Conservation (phyloP, 1,140 invertebrate genomes). For the Musca vetustissima region DNA sequence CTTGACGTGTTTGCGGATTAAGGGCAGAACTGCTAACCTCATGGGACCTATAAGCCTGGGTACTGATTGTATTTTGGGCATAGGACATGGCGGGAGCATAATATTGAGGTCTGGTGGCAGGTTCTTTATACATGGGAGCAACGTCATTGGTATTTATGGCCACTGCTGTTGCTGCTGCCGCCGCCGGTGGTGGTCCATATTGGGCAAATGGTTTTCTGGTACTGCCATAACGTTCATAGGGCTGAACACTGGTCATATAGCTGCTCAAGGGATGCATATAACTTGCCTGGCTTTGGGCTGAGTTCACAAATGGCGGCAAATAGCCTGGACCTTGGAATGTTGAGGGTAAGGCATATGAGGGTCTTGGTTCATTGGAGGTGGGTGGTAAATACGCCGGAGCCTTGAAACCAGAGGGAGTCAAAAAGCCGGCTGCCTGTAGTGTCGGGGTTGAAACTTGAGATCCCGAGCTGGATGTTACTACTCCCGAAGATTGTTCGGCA, state of each 20-base stretch:
- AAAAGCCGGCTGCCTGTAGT: neutral
- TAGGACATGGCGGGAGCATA: slow-evolving; percentile 46
- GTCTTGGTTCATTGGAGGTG: neutral
- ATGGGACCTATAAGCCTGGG: slow-evolving; percentile 3
- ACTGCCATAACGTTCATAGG: slow-evolving; percentile 40
- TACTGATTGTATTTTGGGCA: slow-evolving; percentile 24
- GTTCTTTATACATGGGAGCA: slow-evolving; percentile 47
- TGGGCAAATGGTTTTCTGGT: slow-evolving; percentile 19
- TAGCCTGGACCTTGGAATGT: slow-evolving; percentile 11
- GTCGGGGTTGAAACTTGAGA: neutral
- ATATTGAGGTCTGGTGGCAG: slow-evolving; percentile 40
- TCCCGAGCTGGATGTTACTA: neutral
- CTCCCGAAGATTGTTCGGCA: neutral
- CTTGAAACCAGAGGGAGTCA: slow-evolving; percentile 18
- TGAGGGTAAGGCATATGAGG: neutral
- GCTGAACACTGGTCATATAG: slow-evolving; percentile 48
- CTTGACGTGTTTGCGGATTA: slow-evolving; percentile 36
- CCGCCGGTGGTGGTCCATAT: slow-evolving; percentile 28
- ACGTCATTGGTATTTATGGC: slow-evolving; percentile 36
- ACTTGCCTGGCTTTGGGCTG: neutral
- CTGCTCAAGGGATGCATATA: slow-evolving; percentile 40
- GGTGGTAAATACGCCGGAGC: slow-evolving; percentile 39
- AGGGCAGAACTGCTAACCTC: slow-evolving; percentile 22
- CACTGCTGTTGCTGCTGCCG: slow-evolving; percentile 25
- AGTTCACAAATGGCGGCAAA: neutral